These are phyloP conservation scores for Rhagoletis pomonella DNA, from an alignment of 1,140 invertebrate species.

Conservation along the genomic window DNA sequence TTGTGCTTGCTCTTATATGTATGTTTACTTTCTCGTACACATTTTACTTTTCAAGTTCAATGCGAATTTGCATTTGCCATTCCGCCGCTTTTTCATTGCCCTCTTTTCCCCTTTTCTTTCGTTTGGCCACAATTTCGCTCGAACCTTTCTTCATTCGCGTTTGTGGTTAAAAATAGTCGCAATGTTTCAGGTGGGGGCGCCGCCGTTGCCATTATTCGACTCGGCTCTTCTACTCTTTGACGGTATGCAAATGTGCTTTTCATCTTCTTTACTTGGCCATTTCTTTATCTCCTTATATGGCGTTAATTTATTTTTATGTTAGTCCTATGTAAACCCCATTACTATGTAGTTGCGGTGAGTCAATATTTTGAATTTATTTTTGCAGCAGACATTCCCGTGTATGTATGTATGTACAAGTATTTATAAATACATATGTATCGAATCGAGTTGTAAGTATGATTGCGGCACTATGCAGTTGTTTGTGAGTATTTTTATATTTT, in stretches of 20 bases:
- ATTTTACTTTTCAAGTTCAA: constrained; percentile 47
- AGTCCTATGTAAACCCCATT: neutral
- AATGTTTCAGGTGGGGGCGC: constrained; percentile 11
- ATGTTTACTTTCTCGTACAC: constrained; percentile 3
- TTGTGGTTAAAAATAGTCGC: constrained; percentile 30
- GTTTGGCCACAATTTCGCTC: neutral
- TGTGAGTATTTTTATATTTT: neutral
- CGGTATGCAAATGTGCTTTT: neutral
- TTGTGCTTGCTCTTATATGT: too few species aligned
- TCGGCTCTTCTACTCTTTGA: neutral
- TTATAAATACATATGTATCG: too few species aligned
- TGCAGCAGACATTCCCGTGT: neutral
- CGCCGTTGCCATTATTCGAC: too few species aligned
- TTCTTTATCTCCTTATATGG: constrained; percentile 43
- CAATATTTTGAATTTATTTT: constrained; percentile 15
- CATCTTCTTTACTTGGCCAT: neutral
- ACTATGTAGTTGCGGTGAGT: neutral
- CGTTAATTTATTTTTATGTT: constrained; percentile 30
- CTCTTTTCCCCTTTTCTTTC: neutral
- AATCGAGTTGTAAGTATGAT: neutral
- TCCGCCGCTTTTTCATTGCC: neutral
- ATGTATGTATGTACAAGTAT: neutral
- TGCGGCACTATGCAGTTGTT: neutral
- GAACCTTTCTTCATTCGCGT: neutral
- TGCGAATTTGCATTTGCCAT: constrained; percentile 27